Evolutionary conservation across 2,888 invertebrate genomes (phyloP).

Genomic region (Leuctra nigra): DNA sequence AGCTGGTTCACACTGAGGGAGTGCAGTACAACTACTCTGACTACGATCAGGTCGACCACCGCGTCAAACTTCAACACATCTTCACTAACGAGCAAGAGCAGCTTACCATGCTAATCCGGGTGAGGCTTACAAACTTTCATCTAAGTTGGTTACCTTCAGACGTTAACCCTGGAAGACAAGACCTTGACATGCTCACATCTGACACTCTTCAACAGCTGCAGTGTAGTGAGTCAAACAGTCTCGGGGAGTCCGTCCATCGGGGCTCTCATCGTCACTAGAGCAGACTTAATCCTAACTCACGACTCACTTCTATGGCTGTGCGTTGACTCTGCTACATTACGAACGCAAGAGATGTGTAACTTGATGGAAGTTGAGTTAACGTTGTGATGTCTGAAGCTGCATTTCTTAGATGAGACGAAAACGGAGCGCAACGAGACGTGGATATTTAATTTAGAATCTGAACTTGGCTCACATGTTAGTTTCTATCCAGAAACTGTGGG

Average conservation of each 20-base stretch:
- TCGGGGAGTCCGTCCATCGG: no score
- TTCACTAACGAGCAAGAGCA: conserved; percentile 49
- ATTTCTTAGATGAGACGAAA: conserved; percentile 46
- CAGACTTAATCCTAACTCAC: conserved; percentile 42
- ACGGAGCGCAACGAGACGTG: conserved; percentile 44
- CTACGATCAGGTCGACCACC: conserved; percentile 50
- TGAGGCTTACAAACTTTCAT: no score
- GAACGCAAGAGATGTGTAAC: conserved; percentile 47
- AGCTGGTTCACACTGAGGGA: conserved; percentile 9
- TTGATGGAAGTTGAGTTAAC: conserved; percentile 44
- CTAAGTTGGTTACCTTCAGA: no score
- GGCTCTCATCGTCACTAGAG: no score
- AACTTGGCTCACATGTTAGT: conserved; percentile 43
- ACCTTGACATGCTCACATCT: no score
- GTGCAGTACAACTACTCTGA: conserved; percentile 48
- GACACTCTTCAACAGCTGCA: no score
- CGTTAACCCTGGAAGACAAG: no score
- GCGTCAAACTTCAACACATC: conserved; percentile 49
- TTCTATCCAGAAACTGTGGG: conserved; percentile 47
- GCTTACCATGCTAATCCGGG: conserved; percentile 44
- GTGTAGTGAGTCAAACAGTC: no score
- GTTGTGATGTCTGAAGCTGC: conserved; percentile 38
- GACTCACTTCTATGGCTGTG: conserved; percentile 45
- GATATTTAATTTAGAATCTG: conserved; percentile 44
- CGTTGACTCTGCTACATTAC: conserved; percentile 35